Conservation (phyloP, 2,888 invertebrate species). For the Malthinus seriepunctatus region DNA sequence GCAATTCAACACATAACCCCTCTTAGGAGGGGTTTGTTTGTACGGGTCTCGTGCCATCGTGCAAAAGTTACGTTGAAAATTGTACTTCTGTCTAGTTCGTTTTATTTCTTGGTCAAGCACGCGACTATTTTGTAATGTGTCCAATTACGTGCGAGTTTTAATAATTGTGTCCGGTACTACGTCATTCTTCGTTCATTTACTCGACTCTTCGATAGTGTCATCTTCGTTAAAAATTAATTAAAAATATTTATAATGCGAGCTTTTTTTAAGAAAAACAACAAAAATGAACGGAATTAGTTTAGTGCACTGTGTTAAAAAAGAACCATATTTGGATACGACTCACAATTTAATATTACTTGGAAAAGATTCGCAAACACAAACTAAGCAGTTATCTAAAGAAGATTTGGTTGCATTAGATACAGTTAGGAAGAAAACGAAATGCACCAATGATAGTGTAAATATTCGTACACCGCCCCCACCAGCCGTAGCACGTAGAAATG, state of each 20-base stretch:
- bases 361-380: neutral
- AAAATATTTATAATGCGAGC: neutral
- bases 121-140: conserved; percentile 44
- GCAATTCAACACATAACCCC: conserved; percentile 53
- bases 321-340: neutral
- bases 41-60: conserved; percentile 54
- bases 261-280: conserved; percentile 57
- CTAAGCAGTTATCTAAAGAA: conserved; percentile 31
- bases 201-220: conserved; percentile 12
- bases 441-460: conserved; percentile 38
- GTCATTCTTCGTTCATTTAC: conserved; percentile 22
- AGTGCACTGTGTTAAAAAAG: conserved; percentile 60
- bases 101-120: conserved; percentile 47
- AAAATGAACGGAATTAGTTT: conserved; percentile 50
- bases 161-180: conserved; percentile 42
- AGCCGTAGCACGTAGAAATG: conserved; percentile 62
- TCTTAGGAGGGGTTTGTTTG: conserved; percentile 52
- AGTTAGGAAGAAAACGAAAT: conserved; percentile 42
- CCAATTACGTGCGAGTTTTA: conserved; percentile 38
- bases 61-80: conserved; percentile 49
- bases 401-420: conserved; percentile 48
- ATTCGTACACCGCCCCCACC: conserved; percentile 66
- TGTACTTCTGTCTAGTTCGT: conserved; percentile 42
- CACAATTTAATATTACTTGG: neutral
- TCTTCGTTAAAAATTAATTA: conserved; percentile 6